A percentile compares a stretch with the other conserved stretches of the same genome.
Evolutionary conservation across 2,113 vertebrate species (phyloP).

Genomic region (Dinomys branickii): DNA sequence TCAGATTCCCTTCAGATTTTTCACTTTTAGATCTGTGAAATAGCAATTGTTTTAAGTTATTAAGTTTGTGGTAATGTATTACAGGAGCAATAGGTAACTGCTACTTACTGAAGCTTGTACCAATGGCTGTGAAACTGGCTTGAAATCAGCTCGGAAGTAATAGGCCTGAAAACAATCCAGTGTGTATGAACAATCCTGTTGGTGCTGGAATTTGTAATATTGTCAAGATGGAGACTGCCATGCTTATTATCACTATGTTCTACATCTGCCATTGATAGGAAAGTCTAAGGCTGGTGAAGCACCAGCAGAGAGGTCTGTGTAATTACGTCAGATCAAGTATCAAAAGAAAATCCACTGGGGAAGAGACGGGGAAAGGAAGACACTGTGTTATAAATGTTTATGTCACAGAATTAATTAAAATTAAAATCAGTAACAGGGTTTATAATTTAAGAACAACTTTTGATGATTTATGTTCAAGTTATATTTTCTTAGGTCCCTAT

Average conservation of each 20-base stretch:
- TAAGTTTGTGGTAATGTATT: not conserved
- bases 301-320: not conserved
- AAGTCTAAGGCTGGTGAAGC: not conserved
- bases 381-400: not conserved
- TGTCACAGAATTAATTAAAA: not conserved
- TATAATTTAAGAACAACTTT: conserved; percentile 38
- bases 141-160: not conserved
- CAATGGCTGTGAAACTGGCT: not conserved
- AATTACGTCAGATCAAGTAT: conserved; percentile 4
- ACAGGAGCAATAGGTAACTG: not conserved
- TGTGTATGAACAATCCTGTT: not conserved
- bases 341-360: not conserved
- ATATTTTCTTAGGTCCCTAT: conserved; percentile 11
- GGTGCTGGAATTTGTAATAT: not conserved
- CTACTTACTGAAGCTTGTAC: not conserved
- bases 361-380: not conserved
- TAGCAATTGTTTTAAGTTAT: not conserved
- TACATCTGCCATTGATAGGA: not conserved
- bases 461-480: not conserved
- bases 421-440: not conserved
- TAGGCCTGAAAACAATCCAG: not conserved
- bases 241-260: not conserved
- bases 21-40: not conserved
- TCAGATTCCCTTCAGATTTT: not conserved
- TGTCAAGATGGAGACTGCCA: not conserved